A percentile compares a stretch with the other conserved stretches of the same genome.
These are phyloP conservation scores for Spodoptera exigua DNA, from an alignment of 2,888 invertebrate genomes.

Conservation along the genomic window DNA sequence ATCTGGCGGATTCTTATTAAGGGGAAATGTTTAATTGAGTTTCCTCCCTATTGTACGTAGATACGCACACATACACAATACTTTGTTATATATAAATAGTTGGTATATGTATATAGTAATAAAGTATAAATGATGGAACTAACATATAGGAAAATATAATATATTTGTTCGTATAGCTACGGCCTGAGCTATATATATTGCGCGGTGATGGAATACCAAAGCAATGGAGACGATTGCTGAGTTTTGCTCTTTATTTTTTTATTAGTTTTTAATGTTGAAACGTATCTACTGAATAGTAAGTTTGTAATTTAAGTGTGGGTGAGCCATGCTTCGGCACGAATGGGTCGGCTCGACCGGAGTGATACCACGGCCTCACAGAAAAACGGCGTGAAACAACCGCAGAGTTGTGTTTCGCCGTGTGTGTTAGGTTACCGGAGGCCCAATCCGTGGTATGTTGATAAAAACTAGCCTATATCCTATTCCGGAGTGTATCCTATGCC, in stretches of 20 bases:
- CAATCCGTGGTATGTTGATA: no score
- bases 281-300: no score
- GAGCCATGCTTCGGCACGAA: no score
- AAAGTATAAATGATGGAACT: conserved; percentile 89
- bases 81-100: conserved; percentile 77
- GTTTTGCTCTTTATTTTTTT: conserved; percentile 20
- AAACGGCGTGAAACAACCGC: no score
- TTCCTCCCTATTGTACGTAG: conserved; percentile 63
- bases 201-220: conserved; percentile 71
- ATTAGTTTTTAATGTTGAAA: conserved; percentile 1
- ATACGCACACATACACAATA: conserved; percentile 53
- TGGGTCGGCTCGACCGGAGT: no score
- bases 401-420: no score
- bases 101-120: conserved; percentile 83
- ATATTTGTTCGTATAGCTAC: conserved; percentile 87
- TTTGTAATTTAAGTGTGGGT: no score
- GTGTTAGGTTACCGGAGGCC: no score
- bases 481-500: no score
- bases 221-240: conserved; percentile 62
- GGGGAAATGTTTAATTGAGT: conserved; percentile 85
- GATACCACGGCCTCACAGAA: no score
- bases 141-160: conserved; percentile 89
- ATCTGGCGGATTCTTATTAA: conserved; percentile 74
- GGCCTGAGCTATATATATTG: conserved; percentile 84
- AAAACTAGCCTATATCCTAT: no score